phyloP scores from a whole-genome alignment of 1,140 invertebrate species.

The Caenorhabditis briggsae region DNA sequence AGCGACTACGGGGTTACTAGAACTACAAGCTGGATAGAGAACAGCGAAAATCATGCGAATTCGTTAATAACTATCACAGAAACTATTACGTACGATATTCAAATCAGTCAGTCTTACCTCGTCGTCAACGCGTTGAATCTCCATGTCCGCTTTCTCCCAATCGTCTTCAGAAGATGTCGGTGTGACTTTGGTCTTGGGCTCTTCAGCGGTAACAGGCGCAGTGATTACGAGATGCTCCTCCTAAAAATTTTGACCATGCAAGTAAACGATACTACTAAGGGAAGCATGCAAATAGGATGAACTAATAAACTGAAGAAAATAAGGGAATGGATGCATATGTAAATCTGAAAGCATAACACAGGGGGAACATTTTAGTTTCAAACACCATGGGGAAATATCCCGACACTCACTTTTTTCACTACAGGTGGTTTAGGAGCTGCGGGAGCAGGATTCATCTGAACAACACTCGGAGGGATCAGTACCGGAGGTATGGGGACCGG shows the following conservation, averaged over 20 bases:
- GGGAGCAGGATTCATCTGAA: background rate
- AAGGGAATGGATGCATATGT: background rate
- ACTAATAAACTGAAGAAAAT: background rate
- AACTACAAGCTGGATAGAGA: conserved; percentile 41
- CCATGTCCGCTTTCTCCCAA: conserved; percentile 41
- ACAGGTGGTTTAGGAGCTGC: no score
- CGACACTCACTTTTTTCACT: background rate
- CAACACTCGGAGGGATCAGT: no score
- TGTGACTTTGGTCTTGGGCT: conserved; percentile 7
- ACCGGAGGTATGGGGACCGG: background rate
- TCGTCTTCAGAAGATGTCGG: conserved; percentile 43
- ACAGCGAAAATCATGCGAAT: conserved; percentile 45
- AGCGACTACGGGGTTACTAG: background rate
- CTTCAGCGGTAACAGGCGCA: background rate
- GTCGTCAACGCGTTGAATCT: conserved; percentile 30
- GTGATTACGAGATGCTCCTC: background rate
- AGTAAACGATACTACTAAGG: background rate
- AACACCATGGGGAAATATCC: background rate
- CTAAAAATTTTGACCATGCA: conserved; percentile 41
- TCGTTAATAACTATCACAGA: background rate
- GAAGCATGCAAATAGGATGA: background rate
- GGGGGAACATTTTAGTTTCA: background rate
- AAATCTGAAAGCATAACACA: background rate
- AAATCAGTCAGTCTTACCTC: conserved; percentile 8
- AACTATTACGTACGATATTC: conserved; percentile 13